These are phyloP conservation scores for Cynocephalus volans DNA, from an alignment of 2,113 vertebrate genomes.

Conservation along the genomic window DNA sequence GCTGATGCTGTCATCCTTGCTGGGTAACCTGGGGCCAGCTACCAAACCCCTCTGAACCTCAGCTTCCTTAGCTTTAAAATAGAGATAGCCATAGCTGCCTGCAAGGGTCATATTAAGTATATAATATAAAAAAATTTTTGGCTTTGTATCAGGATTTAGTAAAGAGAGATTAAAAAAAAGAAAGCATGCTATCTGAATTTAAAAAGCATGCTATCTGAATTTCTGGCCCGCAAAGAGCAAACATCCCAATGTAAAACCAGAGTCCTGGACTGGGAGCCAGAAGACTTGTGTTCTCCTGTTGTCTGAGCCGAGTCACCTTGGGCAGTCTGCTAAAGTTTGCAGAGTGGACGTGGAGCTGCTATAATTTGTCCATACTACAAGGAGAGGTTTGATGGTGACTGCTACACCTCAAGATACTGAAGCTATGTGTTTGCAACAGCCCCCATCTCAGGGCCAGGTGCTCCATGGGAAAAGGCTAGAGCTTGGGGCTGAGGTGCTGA, in stretches of 20 bases:
- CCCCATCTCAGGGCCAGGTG: slow-evolving; percentile 41
- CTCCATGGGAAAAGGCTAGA: not conserved
- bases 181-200: not conserved
- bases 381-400: not conserved
- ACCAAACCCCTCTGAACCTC: not conserved
- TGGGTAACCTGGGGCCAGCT: not conserved
- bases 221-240: not conserved
- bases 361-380: not conserved
- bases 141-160: not conserved
- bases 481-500: slow-evolving; percentile 48
- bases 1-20: not conserved
- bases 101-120: not conserved
- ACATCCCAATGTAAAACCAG: not conserved
- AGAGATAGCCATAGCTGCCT: not conserved
- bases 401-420: not conserved
- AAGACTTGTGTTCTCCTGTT: not conserved
- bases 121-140: not conserved
- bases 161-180: not conserved
- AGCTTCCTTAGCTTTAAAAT: slow-evolving; percentile 32
- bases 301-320: not conserved
- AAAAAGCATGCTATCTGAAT: not conserved
- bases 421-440: not conserved
- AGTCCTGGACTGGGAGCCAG: not conserved
- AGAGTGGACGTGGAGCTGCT: not conserved
- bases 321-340: not conserved